These are phyloP conservation scores for Micrasema minimum DNA, from an alignment of 1,140 invertebrate genomes.

Conservation along the genomic window DNA sequence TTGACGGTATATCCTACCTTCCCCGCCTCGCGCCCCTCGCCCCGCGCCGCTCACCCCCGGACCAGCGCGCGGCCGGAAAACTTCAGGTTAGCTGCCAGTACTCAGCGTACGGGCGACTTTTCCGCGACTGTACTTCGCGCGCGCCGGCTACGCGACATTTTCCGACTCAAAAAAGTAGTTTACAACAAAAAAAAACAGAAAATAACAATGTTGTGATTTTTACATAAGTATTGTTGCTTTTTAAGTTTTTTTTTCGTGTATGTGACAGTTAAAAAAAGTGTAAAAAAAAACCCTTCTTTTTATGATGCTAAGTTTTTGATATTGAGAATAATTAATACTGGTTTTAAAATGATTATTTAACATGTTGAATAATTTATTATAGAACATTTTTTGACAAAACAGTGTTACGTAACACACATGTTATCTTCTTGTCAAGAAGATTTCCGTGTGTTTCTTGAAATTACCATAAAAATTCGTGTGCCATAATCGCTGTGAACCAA, in stretches of 20 bases:
- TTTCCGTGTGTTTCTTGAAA: constrained; percentile 16
- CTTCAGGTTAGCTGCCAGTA: constrained; percentile 33
- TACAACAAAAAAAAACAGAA: not conserved
- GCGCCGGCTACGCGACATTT: not conserved
- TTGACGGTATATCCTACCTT: constrained; percentile 8
- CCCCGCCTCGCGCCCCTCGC: constrained; percentile 3
- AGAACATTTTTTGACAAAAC: not conserved
- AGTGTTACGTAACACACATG: constrained; percentile 17
- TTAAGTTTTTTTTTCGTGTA: too few relatives aligned
- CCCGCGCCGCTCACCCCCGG: not conserved
- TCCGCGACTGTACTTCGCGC: constrained; percentile 22
- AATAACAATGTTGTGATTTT: too few relatives aligned
- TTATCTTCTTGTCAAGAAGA: constrained; percentile 11
- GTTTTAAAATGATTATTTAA: too few relatives aligned
- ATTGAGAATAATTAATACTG: too few relatives aligned
- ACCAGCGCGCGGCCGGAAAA: constrained; percentile 33
- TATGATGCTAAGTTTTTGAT: too few relatives aligned
- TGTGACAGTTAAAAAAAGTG: too few relatives aligned
- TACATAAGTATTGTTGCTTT: too few relatives aligned
- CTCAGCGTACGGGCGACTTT: constrained; percentile 37
- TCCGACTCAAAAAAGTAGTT: constrained; percentile 1
- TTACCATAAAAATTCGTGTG: constrained; percentile 14
- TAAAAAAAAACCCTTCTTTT: too few relatives aligned
- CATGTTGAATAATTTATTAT: not conserved
- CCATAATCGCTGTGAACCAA: not conserved